These are phyloP conservation scores for Spinibarbus caldwelli DNA, from an alignment of 2,797 vertebrate genomes.

Conservation along the genomic window DNA sequence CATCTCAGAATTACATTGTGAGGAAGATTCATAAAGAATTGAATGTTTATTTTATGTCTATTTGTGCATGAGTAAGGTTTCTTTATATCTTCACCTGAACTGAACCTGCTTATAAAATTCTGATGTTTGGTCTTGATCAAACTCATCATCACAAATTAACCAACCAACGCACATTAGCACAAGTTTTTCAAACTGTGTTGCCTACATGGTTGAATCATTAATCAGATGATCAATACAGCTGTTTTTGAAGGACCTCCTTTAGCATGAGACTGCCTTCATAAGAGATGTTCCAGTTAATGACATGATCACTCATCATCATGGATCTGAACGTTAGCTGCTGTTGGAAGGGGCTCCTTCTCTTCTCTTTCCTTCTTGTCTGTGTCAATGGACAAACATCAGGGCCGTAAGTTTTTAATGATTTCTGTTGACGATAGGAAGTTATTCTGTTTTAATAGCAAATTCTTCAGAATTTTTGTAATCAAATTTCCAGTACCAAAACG, in stretches of 20 bases:
- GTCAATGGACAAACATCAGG: slow-evolving; percentile 40
- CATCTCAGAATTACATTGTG: neutral
- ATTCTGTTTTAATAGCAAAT: too few species aligned
- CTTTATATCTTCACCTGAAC: neutral
- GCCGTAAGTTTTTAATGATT: slow-evolving; percentile 32
- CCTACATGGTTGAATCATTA: slow-evolving; percentile 46
- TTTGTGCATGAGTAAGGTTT: neutral
- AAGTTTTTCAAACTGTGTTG: neutral
- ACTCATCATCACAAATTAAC: neutral
- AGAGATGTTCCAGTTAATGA: neutral
- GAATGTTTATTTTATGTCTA: neutral
- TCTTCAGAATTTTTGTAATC: too few species aligned
- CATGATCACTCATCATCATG: slow-evolving; percentile 43
- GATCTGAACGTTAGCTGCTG: neutral
- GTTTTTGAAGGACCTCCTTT: slow-evolving; percentile 29
- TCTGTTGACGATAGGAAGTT: neutral
- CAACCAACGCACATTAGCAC: neutral
- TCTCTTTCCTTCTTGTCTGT: slow-evolving; percentile 31
- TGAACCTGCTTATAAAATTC: neutral
- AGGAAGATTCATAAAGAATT: neutral
- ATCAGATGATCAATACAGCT: slow-evolving; percentile 22
- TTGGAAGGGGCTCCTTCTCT: slow-evolving; percentile 31
- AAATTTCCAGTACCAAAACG: too few species aligned
- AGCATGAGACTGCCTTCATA: slow-evolving; percentile 9
- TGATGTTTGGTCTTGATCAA: neutral